These are phyloP conservation scores for Eristalis arbustorum DNA, from an alignment of 2,888 invertebrate genomes.

Conservation along the genomic window DNA sequence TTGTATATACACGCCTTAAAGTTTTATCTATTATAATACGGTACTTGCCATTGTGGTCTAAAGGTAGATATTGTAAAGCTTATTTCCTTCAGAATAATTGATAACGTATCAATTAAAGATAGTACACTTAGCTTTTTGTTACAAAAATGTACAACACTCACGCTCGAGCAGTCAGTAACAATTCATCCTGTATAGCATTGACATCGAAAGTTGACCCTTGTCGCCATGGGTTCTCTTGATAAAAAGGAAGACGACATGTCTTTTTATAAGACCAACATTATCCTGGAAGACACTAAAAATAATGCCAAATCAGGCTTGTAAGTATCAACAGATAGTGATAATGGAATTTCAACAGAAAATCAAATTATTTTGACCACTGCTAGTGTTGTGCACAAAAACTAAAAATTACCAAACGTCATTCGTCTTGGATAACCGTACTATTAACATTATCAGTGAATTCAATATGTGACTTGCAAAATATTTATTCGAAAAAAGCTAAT, in stretches of 20 bases:
- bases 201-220: constrained; percentile 7
- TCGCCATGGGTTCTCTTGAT: constrained; percentile 36
- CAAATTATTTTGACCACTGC: background rate
- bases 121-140: constrained; percentile 3
- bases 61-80: constrained; percentile 26
- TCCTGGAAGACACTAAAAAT: constrained; percentile 35
- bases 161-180: constrained; percentile 9
- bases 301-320: constrained; percentile 26
- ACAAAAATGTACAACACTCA: constrained; percentile 28
- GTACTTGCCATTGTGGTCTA: background rate
- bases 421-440: background rate
- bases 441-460: constrained; percentile 11
- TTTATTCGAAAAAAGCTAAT: background rate
- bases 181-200: constrained; percentile 13
- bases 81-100: constrained; percentile 25
- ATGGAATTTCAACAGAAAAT: background rate
- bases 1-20: background rate
- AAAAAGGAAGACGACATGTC: constrained; percentile 47
- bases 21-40: background rate
- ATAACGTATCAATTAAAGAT: constrained; percentile 49
- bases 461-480: constrained; percentile 18
- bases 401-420: background rate
- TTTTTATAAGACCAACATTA: constrained; percentile 53
- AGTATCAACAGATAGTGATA: constrained; percentile 18
- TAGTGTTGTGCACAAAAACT: background rate